Evolutionary conservation across 2,888 invertebrate genomes (phyloP).

Genomic region (Scaptomyza reducta): DNA sequence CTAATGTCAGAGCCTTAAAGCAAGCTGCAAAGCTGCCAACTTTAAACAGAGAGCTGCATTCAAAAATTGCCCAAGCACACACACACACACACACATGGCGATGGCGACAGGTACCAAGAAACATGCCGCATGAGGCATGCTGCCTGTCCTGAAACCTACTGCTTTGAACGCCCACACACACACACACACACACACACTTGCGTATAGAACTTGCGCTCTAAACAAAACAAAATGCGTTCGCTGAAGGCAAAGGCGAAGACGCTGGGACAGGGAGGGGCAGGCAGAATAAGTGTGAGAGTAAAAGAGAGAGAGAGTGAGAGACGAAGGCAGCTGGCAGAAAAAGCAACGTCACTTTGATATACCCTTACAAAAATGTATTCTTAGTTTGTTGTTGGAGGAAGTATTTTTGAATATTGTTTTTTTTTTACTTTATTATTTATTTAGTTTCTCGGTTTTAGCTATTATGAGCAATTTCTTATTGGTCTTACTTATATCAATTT

Average conservation of each 20-base stretch:
- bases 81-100: conserved; percentile 2
- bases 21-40: conserved; percentile 40
- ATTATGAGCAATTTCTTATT: too few species aligned
- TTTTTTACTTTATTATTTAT: too few species aligned
- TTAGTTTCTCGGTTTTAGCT: too few species aligned
- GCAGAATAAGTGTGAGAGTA: too few species aligned
- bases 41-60: conserved; percentile 47
- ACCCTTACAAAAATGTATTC: background rate
- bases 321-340: conserved; percentile 68
- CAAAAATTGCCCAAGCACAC: conserved; percentile 18
- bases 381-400: background rate
- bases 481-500: too few species aligned
- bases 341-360: conserved; percentile 69
- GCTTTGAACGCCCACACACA: conserved; percentile 30
- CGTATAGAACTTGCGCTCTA: conserved; percentile 63
- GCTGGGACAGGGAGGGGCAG: conserved; percentile 3
- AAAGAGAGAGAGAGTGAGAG: conserved; percentile 4
- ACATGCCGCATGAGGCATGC: conserved; percentile 61
- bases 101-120: conserved; percentile 55
- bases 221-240: conserved; percentile 77
- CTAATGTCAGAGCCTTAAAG: conserved; percentile 50
- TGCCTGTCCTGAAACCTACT: conserved; percentile 20
- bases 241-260: conserved; percentile 31
- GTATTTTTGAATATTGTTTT: background rate
- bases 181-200: conserved; percentile 27